These are phyloP conservation scores for Chrysochloris asiatica DNA, from an alignment of 2,113 vertebrate genomes.

Conservation along the genomic window DNA sequence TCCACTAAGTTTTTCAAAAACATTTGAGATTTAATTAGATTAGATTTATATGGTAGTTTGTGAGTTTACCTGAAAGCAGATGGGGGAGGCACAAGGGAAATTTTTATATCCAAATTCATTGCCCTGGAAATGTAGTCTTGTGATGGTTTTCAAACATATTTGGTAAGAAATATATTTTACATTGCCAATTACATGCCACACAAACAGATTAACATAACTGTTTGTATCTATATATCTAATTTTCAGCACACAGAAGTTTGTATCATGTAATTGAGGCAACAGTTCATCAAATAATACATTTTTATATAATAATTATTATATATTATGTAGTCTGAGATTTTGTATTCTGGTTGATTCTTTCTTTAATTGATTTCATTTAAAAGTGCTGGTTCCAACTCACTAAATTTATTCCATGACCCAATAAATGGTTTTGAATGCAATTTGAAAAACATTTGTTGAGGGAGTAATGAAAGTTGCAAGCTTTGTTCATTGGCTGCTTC, in stretches of 20 bases:
- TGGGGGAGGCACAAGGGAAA: slow-evolving; percentile 36
- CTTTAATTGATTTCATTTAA: slow-evolving; percentile 22
- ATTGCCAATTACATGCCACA: background rate
- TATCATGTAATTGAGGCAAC: background rate
- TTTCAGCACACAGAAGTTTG: background rate
- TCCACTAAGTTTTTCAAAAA: slow-evolving; percentile 39
- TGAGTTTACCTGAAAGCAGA: slow-evolving; percentile 60
- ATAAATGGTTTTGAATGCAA: background rate
- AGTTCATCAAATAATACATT: background rate
- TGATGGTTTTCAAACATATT: slow-evolving; percentile 27
- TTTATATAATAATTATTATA: background rate
- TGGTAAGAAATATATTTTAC: slow-evolving; percentile 56
- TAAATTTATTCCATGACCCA: background rate
- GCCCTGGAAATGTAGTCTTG: slow-evolving; percentile 12
- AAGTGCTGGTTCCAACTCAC: background rate
- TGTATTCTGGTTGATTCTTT: background rate
- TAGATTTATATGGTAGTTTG: slow-evolving; percentile 59
- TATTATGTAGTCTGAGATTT: background rate
- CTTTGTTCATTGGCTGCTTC: background rate
- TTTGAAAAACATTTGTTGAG: background rate
- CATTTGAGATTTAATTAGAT: slow-evolving; percentile 47
- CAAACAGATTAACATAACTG: background rate
- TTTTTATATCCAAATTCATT: slow-evolving; percentile 52
- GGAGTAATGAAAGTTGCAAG: background rate
- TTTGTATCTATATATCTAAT: background rate